A percentile compares a stretch with the other conserved stretches of the same genome.
These are phyloP conservation scores for Pemphredon lugubris DNA, from an alignment of 2,888 invertebrate species.

Conservation along the genomic window DNA sequence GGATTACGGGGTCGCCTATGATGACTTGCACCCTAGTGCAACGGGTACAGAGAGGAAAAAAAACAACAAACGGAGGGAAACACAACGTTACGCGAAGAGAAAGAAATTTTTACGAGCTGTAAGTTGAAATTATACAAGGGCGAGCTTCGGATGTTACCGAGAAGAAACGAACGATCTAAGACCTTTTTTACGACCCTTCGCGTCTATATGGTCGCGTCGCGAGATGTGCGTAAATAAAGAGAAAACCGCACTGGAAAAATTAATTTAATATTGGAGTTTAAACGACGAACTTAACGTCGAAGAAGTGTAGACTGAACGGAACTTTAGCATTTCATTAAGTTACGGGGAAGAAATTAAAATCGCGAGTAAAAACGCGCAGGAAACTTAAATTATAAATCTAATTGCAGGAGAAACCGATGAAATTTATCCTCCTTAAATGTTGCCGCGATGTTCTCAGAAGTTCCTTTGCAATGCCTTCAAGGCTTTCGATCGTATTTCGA, in stretches of 20 bases:
- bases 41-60: slow-evolving; percentile 26
- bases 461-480: slow-evolving; percentile 4
- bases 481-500: slow-evolving; percentile 24
- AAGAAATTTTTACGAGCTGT: slow-evolving; percentile 22
- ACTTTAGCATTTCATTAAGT: too few relatives aligned
- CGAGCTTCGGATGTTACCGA: neutral
- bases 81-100: slow-evolving; percentile 4
- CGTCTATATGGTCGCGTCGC: slow-evolving; percentile 3
- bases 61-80: slow-evolving; percentile 39
- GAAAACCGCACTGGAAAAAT: neutral
- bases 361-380: too few relatives aligned
- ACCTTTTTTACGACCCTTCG: slow-evolving; percentile 6
- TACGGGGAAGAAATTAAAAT: too few relatives aligned
- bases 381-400: too few relatives aligned
- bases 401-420: neutral
- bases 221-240: slow-evolving; percentile 18
- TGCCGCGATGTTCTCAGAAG: neutral
- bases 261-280: neutral
- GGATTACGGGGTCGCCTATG: slow-evolving; percentile 8
- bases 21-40: slow-evolving; percentile 11
- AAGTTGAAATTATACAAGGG: slow-evolving; percentile 36
- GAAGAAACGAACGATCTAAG: slow-evolving; percentile 44
- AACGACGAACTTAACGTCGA: too few relatives aligned
- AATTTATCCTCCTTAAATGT: neutral
- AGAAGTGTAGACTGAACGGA: too few relatives aligned